Conservation (phyloP, 1,140 invertebrate genomes). For the Drosophila yakuba region DNA sequence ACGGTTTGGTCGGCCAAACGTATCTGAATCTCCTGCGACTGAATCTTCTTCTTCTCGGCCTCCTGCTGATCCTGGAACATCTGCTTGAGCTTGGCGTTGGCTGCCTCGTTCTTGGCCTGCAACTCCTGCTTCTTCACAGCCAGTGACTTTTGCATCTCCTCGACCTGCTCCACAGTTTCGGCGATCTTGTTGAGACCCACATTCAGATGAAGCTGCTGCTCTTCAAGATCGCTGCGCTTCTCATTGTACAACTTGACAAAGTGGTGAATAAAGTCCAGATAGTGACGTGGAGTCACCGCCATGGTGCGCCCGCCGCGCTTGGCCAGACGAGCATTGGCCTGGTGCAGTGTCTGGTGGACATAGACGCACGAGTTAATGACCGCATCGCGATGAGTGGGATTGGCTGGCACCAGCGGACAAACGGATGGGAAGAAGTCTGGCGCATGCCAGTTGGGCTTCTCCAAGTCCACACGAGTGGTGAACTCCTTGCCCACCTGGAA, state of each 20-base stretch:
- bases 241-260: constrained; percentile 99
- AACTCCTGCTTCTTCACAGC: constrained; percentile 98
- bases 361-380: constrained; percentile 99
- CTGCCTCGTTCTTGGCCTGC: constrained; percentile 99
- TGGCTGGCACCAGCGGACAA: constrained; percentile 90
- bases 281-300: constrained; percentile 98
- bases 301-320: constrained; percentile 97
- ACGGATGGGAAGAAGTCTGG: constrained; percentile 95
- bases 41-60: constrained; percentile 99
- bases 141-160: constrained; percentile 99
- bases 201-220: constrained; percentile 99
- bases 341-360: constrained; percentile 98
- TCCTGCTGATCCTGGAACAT: constrained; percentile 99
- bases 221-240: constrained; percentile 98
- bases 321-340: constrained; percentile 94
- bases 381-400: constrained; percentile 94
- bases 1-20: constrained; percentile 95
- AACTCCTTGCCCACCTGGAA: constrained; percentile 96
- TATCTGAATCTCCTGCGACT: constrained; percentile 98
- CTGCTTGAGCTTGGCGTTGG: constrained; percentile 98
- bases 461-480: constrained; percentile 93
- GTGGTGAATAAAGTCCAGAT: constrained; percentile 99
- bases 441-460: constrained; percentile 91
- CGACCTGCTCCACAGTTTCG: constrained; percentile 99
- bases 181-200: constrained; percentile 99